Base-by-base conservation (phyloP, 2,888 invertebrate species). In the Drosophila longiperda region DNA sequence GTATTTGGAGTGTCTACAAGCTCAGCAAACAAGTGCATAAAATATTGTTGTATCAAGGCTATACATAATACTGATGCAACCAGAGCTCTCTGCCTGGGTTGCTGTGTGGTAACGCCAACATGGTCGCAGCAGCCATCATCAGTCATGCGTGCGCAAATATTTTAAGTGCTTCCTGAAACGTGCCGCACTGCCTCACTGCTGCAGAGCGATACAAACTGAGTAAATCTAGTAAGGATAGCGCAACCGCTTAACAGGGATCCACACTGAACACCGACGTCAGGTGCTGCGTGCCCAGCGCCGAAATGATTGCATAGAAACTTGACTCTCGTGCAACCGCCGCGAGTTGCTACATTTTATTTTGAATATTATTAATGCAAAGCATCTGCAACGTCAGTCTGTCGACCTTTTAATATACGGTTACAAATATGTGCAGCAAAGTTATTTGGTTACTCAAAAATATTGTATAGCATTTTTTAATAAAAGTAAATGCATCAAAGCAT, bases 71-170 rank as follows among this genome's bases (percentile, higher is more conserved):
- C 66, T 76, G 63, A 61, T 70, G 62, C 76, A 65, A 64, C 49
- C 38, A 45, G 32, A 49, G 50, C 45, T 66, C 45, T 36, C 34
- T 54, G 61, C 23, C 76, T 4, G 23, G 12, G 58, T 66, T 66
- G 54, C 55, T 53, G 40, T 63, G 70, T 49, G 61, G 72, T 50
- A 70, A 54, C 48, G 49, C 54, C 54, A n/a, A 15, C 33, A 23
- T 69, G 57, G 82, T 57, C 66, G 66, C 70, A 55, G 12, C 55
- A 76, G 82, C 60, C 83, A 85, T 87, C 82, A 88, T 86, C 83
- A 90, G 86, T 90, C 85, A 90, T 86, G 85, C 85, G 90, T 86
- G 83, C 73, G 73, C 90, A 90, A 90, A 90, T 86, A 90, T 90
- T 86, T 86, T 90, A 90, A 86, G 85, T 86, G 85, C 87, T 90